A percentile compares a stretch with the other conserved stretches of the same genome.
Evolutionary conservation across 2,888 invertebrate species (phyloP).

Genomic region (Polyploca ridens): DNA sequence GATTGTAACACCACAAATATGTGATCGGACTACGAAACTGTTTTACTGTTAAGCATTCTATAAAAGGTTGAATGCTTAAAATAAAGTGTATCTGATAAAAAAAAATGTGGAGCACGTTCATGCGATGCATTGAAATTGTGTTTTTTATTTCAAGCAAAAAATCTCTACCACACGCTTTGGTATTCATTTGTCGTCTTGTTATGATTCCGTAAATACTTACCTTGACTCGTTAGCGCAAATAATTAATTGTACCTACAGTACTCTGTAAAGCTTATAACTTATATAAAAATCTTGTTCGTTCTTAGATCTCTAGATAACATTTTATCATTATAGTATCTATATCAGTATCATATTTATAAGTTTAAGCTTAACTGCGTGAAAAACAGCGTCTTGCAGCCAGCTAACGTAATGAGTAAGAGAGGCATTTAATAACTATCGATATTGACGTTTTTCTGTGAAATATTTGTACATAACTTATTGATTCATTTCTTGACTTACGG

Average conservation of each 20-base stretch:
- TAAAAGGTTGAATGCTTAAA: slow-evolving; percentile 25
- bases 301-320: neutral
- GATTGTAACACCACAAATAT: slow-evolving; percentile 43
- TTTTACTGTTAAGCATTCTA: slow-evolving; percentile 27
- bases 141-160: slow-evolving; percentile 14
- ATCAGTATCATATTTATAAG: slow-evolving; percentile 5
- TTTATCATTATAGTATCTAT: neutral
- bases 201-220: slow-evolving; percentile 8
- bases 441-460: neutral
- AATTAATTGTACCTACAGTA: slow-evolving; percentile 1
- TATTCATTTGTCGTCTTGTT: slow-evolving; percentile 14
- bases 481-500: neutral
- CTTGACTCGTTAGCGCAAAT: slow-evolving; percentile 9
- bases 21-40: slow-evolving; percentile 40
- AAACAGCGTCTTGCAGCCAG: neutral
- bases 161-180: slow-evolving; percentile 6
- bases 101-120: slow-evolving; percentile 33
- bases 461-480: neutral
- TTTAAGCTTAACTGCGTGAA: neutral
- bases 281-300: neutral
- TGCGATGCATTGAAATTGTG: slow-evolving; percentile 38
- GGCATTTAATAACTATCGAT: slow-evolving; percentile 3
- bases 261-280: neutral
- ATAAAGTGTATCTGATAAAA: slow-evolving; percentile 28
- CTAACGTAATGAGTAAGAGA: neutral